Conservation (phyloP, 2,797 vertebrate species). For the Toxotes lorentzi region DNA sequence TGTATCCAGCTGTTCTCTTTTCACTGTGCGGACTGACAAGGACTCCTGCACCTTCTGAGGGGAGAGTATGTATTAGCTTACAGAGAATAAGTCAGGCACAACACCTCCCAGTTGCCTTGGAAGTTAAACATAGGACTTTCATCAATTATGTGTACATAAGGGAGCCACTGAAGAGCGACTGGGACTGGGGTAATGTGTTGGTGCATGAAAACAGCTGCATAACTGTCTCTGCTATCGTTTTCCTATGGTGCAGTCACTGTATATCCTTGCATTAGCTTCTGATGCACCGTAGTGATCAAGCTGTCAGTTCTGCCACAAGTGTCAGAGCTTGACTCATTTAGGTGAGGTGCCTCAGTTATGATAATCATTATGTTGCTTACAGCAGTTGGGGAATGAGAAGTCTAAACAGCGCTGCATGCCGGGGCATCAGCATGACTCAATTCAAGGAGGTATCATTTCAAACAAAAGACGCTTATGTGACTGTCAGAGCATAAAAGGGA, state of each 20-base stretch:
- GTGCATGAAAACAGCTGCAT: conserved; percentile 26
- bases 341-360: conserved; percentile 19
- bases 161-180: conserved; percentile 26
- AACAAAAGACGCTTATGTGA: conserved; percentile 9
- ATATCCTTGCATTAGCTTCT: conserved; percentile 11
- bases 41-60: conserved; percentile 6
- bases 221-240: not conserved
- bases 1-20: conserved; percentile 32
- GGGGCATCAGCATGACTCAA: conserved; percentile 17
- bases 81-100: conserved; percentile 25
- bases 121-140: conserved; percentile 27
- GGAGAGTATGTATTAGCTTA: not conserved
- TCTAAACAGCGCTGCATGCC: conserved; percentile 14
- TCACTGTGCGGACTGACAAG: conserved; percentile 5
- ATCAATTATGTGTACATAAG: conserved; percentile 45
- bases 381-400: conserved; percentile 24
- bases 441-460: conserved; percentile 38
- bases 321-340: conserved; percentile 38
- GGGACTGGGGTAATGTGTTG: conserved; percentile 22
- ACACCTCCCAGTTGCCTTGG: conserved; percentile 23
- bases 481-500: conserved; percentile 10
- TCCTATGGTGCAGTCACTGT: not conserved
- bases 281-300: conserved; percentile 39
- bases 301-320: conserved; percentile 29
- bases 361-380: conserved; percentile 35